A percentile compares a stretch with the other conserved stretches of the same genome.
Evolutionary conservation across 2,113 vertebrate genomes (phyloP).

Genomic region (Thymallus thymallus): DNA sequence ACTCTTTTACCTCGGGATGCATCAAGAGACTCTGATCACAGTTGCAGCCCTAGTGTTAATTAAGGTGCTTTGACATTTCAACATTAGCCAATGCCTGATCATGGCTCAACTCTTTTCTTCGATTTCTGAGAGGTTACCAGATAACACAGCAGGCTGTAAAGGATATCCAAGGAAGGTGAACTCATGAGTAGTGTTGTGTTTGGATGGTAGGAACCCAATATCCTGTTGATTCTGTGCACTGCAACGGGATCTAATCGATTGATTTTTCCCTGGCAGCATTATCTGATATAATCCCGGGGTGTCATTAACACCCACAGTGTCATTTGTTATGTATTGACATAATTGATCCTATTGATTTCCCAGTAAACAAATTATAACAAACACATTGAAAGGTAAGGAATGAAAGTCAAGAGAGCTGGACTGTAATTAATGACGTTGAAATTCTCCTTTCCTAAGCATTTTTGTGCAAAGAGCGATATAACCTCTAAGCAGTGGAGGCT

Average conservation of each 20-base stretch:
- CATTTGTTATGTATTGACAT: conserved; percentile 74
- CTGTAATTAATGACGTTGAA: conserved; percentile 56
- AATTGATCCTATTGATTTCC: conserved; percentile 70
- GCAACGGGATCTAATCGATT: neutral
- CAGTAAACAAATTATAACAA: conserved; percentile 69
- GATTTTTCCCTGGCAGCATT: conserved; percentile 56
- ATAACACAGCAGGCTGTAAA: neutral
- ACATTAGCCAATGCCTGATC: conserved; percentile 60
- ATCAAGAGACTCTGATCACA: conserved; percentile 70
- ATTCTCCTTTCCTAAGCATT: conserved; percentile 40
- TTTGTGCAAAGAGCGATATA: neutral
- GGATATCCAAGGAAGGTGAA: neutral
- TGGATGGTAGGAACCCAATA: no score
- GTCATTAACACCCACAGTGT: conserved; percentile 71
- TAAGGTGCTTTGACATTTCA: conserved; percentile 72
- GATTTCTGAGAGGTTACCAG: conserved; percentile 41
- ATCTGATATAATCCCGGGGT: conserved; percentile 71
- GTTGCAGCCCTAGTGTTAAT: conserved; percentile 73
- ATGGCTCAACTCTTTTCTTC: conserved; percentile 31
- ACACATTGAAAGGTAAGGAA: conserved; percentile 54
- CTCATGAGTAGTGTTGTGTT: no score
- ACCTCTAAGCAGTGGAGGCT: no score
- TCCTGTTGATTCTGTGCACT: no score
- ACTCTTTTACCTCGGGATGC: conserved; percentile 40
- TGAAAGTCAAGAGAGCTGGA: conserved; percentile 54